A percentile compares a stretch with the other conserved stretches of the same genome.
These are phyloP conservation scores for Morelia viridis DNA, from an alignment of 2,797 vertebrate genomes.

Conservation along the genomic window DNA sequence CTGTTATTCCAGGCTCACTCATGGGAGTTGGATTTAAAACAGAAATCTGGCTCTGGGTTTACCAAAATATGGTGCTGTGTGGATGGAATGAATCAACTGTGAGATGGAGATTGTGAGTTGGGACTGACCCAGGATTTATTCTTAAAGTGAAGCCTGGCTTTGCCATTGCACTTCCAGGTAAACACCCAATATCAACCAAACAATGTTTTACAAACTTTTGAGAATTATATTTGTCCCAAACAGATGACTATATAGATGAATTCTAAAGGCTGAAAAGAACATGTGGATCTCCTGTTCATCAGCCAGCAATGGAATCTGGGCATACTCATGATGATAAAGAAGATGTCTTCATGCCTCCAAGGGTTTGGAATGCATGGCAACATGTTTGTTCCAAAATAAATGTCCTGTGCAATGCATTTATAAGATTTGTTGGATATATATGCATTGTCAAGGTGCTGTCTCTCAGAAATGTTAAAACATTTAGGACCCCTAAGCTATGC, in stretches of 20 bases:
- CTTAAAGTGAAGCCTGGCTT: slow-evolving; percentile 30
- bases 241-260: neutral
- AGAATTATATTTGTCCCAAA: slow-evolving; percentile 28
- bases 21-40: slow-evolving; percentile 39
- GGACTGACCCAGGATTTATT: slow-evolving; percentile 6
- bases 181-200: slow-evolving; percentile 1
- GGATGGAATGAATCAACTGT: neutral
- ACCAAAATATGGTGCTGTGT: slow-evolving; percentile 16
- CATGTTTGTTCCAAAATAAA: slow-evolving; percentile 65
- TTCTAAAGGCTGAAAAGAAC: neutral
- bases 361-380: slow-evolving; percentile 60
- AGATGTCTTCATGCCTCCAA: slow-evolving; percentile 50
- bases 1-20: slow-evolving; percentile 29
- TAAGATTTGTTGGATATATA: slow-evolving; percentile 51
- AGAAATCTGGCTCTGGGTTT: neutral
- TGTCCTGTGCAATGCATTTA: slow-evolving; percentile 59
- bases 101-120: slow-evolving; percentile 2
- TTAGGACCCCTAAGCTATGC: slow-evolving; percentile 56
- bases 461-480: slow-evolving; percentile 56
- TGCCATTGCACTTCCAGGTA: neutral
- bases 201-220: slow-evolving; percentile 22
- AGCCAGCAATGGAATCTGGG: slow-evolving; percentile 54
- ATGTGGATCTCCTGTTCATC: slow-evolving; percentile 44
- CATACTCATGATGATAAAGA: slow-evolving; percentile 63
- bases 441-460: slow-evolving; percentile 59